Percentiles rank a stretch among this genome's conserved stretches.
phyloP scores from a whole-genome alignment of 23 tunicate species.

The Trididemnum clinides region DNA sequence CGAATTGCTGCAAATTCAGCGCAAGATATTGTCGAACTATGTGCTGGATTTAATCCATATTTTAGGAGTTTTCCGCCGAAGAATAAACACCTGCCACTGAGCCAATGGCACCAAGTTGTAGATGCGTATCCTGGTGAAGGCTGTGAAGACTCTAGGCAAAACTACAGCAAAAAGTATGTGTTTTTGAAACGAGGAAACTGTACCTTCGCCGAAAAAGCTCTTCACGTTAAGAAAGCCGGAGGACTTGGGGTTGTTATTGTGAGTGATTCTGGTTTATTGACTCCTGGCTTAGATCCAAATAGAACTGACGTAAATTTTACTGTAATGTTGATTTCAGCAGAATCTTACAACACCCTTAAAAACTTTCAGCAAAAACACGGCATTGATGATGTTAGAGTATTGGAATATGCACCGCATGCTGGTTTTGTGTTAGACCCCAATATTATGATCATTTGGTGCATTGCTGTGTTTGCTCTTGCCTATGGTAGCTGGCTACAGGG shows the following conservation, averaged over 20 bases:
- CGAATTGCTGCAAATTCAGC: too few relatives aligned
- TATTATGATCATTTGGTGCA: slow-evolving; percentile 47
- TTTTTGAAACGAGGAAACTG: slow-evolving; percentile 81
- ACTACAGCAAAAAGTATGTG: slow-evolving; percentile 37
- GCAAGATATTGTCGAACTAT: too few relatives aligned
- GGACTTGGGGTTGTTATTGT: slow-evolving; percentile 69
- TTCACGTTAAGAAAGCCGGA: slow-evolving; percentile 42
- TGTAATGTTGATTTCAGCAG: slow-evolving; percentile 49
- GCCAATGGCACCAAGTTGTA: slow-evolving; percentile 30
- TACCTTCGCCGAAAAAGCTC: slow-evolving; percentile 65
- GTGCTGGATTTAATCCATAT: too few relatives aligned
- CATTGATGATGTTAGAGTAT: slow-evolving; percentile 15
- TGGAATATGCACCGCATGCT: slow-evolving; percentile 26
- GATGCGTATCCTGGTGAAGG: slow-evolving; percentile 68
- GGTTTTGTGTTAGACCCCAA: slow-evolving; percentile 22
- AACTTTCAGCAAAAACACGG: slow-evolving; percentile 6
- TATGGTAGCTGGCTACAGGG: slow-evolving; percentile 76
- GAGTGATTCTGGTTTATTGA: slow-evolving; percentile 29
- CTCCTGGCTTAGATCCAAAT: slow-evolving; percentile 47
- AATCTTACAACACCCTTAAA: slow-evolving; percentile 11
- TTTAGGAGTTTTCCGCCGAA: too few relatives aligned
- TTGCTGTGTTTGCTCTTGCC: slow-evolving; percentile 78
- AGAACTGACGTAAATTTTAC: slow-evolving; percentile 43
- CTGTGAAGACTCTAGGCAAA: slow-evolving; percentile 5
- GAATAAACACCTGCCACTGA: too few relatives aligned